A percentile compares a stretch with the other conserved stretches of the same genome.
Evolutionary conservation across 1,140 invertebrate species (phyloP).

Genomic region (Branchinecta lindahli): DNA sequence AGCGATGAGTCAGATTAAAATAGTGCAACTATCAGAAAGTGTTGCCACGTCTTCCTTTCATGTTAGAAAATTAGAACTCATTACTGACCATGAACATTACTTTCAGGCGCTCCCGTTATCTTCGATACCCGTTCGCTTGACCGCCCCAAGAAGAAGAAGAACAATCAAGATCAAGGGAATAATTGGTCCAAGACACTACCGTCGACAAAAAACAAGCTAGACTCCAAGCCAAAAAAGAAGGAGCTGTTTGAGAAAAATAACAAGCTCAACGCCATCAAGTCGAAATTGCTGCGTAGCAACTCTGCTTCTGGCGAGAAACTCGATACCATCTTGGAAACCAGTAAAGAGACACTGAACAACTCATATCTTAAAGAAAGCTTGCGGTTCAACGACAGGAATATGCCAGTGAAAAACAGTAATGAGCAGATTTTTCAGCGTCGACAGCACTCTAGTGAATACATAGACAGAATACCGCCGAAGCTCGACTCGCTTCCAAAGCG

Average conservation of each 20-base stretch:
- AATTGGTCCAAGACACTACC: background rate
- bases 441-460: background rate
- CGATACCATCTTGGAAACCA: background rate
- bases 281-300: background rate
- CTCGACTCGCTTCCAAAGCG: background rate
- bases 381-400: background rate
- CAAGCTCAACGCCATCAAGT: background rate
- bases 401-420: background rate
- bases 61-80: no score
- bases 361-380: background rate
- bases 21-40: no score
- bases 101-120: background rate
- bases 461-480: background rate
- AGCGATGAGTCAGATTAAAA: no score
- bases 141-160: background rate
- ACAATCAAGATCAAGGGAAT: background rate
- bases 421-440: background rate
- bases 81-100: background rate
- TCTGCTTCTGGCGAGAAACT: background rate
- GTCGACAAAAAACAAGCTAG: background rate
- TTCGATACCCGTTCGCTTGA: constrained; percentile 6
- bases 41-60: no score
- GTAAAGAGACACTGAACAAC: background rate
- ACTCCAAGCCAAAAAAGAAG: background rate
- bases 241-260: background rate